Evolutionary conservation across 2,797 vertebrate genomes (phyloP), one percentile per base, ranked within the genome.

Genomic region (Lepus oiostolus): DNA sequence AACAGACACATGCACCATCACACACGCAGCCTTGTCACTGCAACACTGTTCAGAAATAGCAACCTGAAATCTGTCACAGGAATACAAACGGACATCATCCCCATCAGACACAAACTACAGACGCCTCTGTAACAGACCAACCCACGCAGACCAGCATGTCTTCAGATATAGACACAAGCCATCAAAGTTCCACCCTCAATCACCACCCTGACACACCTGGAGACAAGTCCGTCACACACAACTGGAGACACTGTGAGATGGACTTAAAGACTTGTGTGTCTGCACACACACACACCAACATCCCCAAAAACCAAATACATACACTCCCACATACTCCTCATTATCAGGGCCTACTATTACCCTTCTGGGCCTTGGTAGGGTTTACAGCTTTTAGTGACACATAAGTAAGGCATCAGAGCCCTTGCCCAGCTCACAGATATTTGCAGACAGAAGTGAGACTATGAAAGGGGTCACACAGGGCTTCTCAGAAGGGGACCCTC

Each of bases 131-230:
- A 84, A 95, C 75, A 94, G 94, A 90, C 92, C 94, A 91, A 91
- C 63, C 91, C 95, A 95, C 58, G 12, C 95, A 96, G 75, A 95
- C 92, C 92, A 70, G 85, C 63, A 91, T 24, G 72, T 32, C 0
- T 96, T 95, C 60, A 47, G 87, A 95, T 88, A 92, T 62, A 96
- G 88, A 95, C 94, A 95, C 93, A 96, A 91, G 96, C 94, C 96
- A 90, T 94, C 91, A 96, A 42, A 96, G 77, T 94, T 63, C 84
- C 91, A 93, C 82, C 91, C 24, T 65, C 96, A 88, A 28, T 91
- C 65, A 95, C 91, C 94, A 96, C 90, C 42, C 88, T 96, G 96
- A 96, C 70, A 96, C 81, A 97, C 87, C 95, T 97, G 85, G 93
- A 96, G 95, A 96, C 88, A 96, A 97, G 96, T 89, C 93, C 22